Percentiles rank a stretch among this genome's conserved stretches.
phyloP scores from a whole-genome alignment of 2,113 vertebrate genomes.

The Sinocyclocheilus rhinocerous region DNA sequence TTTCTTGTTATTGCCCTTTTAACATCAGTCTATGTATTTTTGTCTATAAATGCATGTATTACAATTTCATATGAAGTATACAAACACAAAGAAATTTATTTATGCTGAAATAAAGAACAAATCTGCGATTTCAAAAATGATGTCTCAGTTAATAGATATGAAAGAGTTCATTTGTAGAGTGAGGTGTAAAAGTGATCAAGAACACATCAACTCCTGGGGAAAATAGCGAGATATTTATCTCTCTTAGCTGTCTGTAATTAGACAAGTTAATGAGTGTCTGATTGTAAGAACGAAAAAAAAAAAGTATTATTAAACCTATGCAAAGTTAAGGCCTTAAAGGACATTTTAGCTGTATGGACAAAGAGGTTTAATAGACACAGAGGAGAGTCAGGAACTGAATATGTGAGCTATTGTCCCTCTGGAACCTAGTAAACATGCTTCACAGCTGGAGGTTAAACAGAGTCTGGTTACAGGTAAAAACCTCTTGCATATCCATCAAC shows the following conservation, averaged over 20 bases:
- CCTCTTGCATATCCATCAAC: background rate
- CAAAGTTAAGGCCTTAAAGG: background rate
- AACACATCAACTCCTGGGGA: background rate
- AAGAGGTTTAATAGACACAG: background rate
- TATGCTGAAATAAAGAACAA: background rate
- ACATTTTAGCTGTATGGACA: background rate
- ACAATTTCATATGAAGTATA: background rate
- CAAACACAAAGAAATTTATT: background rate
- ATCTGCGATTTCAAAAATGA: background rate
- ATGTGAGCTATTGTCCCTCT: background rate
- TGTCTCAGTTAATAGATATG: background rate
- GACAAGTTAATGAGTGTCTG: background rate
- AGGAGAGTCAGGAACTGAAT: background rate
- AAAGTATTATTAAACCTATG: background rate
- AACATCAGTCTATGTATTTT: background rate
- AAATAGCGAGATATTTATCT: background rate
- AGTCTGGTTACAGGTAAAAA: background rate
- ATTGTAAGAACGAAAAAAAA: background rate
- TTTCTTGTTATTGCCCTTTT: background rate
- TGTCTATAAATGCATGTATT: background rate
- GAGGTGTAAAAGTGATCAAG: background rate
- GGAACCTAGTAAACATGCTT: background rate
- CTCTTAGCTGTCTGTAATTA: conserved; percentile 7
- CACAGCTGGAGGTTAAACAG: conserved; percentile 1
- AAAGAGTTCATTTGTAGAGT: background rate